Percentiles rank a stretch among this genome's conserved stretches.
These are phyloP conservation scores for Atethmia centrago DNA, from an alignment of 2,888 invertebrate genomes.

Conservation along the genomic window DNA sequence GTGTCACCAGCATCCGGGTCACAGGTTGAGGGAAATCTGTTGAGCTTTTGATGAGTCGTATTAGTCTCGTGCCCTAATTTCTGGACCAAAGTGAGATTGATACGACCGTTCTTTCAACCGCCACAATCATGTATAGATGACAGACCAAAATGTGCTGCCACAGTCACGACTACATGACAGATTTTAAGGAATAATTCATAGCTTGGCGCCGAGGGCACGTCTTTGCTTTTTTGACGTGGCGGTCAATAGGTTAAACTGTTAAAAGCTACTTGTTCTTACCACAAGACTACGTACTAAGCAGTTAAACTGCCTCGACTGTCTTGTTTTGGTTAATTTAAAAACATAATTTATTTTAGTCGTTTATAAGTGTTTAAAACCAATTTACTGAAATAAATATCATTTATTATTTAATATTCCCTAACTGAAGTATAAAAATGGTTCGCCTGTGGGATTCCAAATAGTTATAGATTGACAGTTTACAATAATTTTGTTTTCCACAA, in stretches of 20 bases:
- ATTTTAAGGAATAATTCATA: too few species aligned
- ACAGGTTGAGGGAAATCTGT: neutral
- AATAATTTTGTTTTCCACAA: neutral
- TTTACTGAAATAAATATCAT: neutral
- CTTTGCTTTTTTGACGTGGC: too few species aligned
- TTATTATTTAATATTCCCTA: neutral
- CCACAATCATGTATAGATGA: too few species aligned
- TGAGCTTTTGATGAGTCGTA: neutral
- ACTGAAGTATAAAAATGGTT: neutral
- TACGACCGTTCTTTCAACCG: neutral
- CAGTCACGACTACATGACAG: too few species aligned
- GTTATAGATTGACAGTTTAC: neutral
- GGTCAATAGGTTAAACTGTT: neutral
- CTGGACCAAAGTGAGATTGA: neutral
- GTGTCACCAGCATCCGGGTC: neutral
- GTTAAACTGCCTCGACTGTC: neutral
- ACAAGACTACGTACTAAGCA: neutral
- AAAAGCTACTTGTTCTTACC: neutral
- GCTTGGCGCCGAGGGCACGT: too few species aligned
- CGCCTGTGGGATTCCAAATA: neutral
- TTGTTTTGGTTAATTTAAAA: neutral
- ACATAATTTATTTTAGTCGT: neutral
- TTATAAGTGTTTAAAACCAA: neutral
- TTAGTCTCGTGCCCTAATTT: neutral
- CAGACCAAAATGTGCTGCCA: too few species aligned